Conservation (phyloP, 2,797 vertebrate genomes). For the Cyprinodon diabolis region DNA sequence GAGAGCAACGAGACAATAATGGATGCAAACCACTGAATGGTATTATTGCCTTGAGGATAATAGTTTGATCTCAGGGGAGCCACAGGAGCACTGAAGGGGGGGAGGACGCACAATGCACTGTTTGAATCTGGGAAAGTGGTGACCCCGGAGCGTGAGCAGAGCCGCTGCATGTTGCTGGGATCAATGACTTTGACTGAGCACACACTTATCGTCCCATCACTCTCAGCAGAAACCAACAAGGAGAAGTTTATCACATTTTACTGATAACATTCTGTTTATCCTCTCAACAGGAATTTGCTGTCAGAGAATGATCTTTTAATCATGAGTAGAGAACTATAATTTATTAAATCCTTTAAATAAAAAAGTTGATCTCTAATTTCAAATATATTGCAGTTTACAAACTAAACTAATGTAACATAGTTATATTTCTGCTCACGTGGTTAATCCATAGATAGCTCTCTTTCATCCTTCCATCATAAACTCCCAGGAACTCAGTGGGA, state of each 20-base stretch:
- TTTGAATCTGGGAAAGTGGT: slow-evolving; percentile 66
- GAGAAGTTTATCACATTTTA: not conserved
- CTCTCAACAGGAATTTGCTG: not conserved
- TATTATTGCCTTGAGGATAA: slow-evolving; percentile 63
- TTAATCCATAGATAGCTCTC: slow-evolving; percentile 3
- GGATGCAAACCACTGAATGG: slow-evolving; percentile 56
- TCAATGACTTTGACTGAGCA: slow-evolving; percentile 54
- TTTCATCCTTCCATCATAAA: slow-evolving; percentile 36
- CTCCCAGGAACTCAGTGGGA: slow-evolving; percentile 43
- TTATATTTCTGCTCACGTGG: not conserved
- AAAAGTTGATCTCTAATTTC: too few species aligned
- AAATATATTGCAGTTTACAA: too few species aligned
- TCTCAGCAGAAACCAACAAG: slow-evolving; percentile 19
- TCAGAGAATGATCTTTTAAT: not conserved
- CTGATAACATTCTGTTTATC: not conserved
- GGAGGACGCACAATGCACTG: slow-evolving; percentile 39
- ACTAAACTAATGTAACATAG: not conserved
- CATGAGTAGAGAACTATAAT: too few species aligned
- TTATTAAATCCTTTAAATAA: too few species aligned
- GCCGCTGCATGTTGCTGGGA: slow-evolving; percentile 49
- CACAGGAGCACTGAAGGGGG: slow-evolving; percentile 52
- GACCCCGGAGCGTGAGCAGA: slow-evolving; percentile 56
- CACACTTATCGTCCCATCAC: slow-evolving; percentile 26
- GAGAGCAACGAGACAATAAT: slow-evolving; percentile 61
- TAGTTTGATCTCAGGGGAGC: slow-evolving; percentile 63